Percentiles rank a stretch among this genome's conserved stretches.
Conservation (phyloP, 2,888 invertebrate species). For the Tachina fera region DNA sequence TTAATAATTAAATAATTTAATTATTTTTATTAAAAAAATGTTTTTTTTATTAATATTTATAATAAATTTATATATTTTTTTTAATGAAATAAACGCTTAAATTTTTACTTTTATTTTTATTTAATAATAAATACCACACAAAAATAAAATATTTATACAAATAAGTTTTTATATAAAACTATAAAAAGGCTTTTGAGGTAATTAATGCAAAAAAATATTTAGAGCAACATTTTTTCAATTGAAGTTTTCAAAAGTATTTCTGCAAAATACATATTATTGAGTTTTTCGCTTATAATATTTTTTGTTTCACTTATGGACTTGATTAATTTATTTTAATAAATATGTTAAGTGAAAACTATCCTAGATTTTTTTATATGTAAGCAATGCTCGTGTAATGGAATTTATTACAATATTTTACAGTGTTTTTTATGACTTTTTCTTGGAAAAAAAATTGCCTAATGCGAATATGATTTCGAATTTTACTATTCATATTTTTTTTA, state of each 20-base stretch:
- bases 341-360: conserved; percentile 30
- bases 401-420: conserved; percentile 10
- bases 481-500: too few relatives aligned
- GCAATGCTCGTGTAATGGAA: background rate
- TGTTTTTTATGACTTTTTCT: background rate
- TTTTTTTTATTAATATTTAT: conserved; percentile 19
- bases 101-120: conserved; percentile 18
- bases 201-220: conserved; percentile 63
- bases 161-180: conserved; percentile 63
- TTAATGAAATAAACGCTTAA: conserved; percentile 28
- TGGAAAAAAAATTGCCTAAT: background rate
- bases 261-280: conserved; percentile 17
- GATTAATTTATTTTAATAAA: conserved; percentile 27
- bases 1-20: conserved; percentile 52
- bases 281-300: background rate
- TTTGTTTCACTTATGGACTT: conserved; percentile 35
- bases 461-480: too few relatives aligned
- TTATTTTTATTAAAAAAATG: conserved; percentile 37
- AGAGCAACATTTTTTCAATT: conserved; percentile 55
- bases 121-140: conserved; percentile 62
- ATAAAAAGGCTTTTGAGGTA: conserved; percentile 66
- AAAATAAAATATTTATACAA: conserved; percentile 68
- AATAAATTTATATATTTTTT: conserved; percentile 37
- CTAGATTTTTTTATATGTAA: background rate
- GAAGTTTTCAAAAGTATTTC: conserved; percentile 41